These are phyloP conservation scores for Drosophila setosimentum DNA, from an alignment of 2,888 invertebrate genomes.

Conservation along the genomic window DNA sequence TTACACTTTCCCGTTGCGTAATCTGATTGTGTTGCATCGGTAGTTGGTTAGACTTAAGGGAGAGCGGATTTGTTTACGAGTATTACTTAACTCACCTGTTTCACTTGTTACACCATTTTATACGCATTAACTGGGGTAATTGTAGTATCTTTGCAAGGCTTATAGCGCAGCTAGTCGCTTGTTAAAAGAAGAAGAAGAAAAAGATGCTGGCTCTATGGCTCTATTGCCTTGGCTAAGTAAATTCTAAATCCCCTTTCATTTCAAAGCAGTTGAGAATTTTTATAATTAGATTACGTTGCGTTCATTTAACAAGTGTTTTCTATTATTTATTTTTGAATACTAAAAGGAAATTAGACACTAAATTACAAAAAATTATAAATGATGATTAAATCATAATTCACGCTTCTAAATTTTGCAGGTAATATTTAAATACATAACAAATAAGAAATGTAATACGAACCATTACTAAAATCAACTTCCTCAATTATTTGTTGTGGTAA, in stretches of 20 bases:
- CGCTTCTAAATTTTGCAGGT: not conserved
- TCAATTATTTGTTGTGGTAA: not conserved
- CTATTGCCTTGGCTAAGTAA: constrained; percentile 3
- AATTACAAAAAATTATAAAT: not conserved
- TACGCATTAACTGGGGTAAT: constrained; percentile 71
- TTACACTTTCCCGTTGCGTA: constrained; percentile 48
- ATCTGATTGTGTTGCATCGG: constrained; percentile 61
- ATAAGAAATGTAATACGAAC: not conserved
- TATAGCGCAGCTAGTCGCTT: constrained; percentile 43
- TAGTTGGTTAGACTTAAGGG: not conserved
- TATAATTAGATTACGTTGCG: constrained; percentile 7
- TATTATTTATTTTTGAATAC: too few species aligned
- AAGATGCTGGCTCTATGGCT: constrained; percentile 11
- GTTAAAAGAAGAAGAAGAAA: constrained; percentile 13
- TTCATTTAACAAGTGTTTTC: not conserved
- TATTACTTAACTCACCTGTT: constrained; percentile 25
- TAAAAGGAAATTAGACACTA: not conserved
- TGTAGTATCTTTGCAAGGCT: constrained; percentile 67
- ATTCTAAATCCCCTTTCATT: constrained; percentile 9
- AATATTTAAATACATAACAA: too few species aligned
- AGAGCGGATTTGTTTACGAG: constrained; percentile 32
- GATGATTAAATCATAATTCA: not conserved
- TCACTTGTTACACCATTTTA: constrained; percentile 67
- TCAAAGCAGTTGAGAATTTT: not conserved
- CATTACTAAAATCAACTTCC: not conserved